phyloP scores from a whole-genome alignment of 1,140 invertebrate genomes.

The Palaemon carinicauda region DNA sequence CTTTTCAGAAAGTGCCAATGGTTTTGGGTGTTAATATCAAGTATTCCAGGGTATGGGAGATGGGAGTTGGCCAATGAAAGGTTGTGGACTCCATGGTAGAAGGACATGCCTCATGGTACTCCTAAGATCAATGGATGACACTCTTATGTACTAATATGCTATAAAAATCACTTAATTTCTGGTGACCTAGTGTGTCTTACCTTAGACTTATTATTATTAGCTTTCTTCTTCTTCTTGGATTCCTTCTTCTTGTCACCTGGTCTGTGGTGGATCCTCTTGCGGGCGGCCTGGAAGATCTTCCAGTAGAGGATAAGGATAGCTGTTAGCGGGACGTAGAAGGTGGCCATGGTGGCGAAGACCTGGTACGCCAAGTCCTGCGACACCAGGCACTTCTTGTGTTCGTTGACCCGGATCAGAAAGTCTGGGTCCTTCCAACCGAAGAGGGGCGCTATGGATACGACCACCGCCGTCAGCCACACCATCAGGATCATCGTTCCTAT shows the following conservation, averaged over 20 bases:
- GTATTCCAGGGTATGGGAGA: too few relatives aligned
- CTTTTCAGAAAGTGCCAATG: too few relatives aligned
- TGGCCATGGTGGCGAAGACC: constrained; percentile 83
- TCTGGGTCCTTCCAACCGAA: constrained; percentile 92
- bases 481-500: constrained; percentile 91
- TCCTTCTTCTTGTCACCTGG: constrained; percentile 43
- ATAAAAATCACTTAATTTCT: too few relatives aligned
- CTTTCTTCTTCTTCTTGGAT: constrained; percentile 8
- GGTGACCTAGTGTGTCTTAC: not conserved
- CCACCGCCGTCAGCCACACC: constrained; percentile 91
- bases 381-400: constrained; percentile 59
- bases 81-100: too few relatives aligned
- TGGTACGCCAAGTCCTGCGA: constrained; percentile 91
- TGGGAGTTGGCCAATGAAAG: too few relatives aligned
- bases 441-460: constrained; percentile 91
- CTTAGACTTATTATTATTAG: constrained; percentile 10
- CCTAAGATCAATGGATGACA: too few relatives aligned
- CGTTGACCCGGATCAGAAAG: constrained; percentile 53
- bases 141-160: too few relatives aligned
- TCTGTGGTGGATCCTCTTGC: constrained; percentile 79
- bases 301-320: constrained; percentile 93
- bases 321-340: constrained; percentile 93
- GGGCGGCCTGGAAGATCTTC: constrained; percentile 90
- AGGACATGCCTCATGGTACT: too few relatives aligned
- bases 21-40: too few relatives aligned